Percentiles rank a stretch among this genome's conserved stretches.
phyloP scores from a whole-genome alignment of 2,797 vertebrate species.

The Enteromius fasciolatus region DNA sequence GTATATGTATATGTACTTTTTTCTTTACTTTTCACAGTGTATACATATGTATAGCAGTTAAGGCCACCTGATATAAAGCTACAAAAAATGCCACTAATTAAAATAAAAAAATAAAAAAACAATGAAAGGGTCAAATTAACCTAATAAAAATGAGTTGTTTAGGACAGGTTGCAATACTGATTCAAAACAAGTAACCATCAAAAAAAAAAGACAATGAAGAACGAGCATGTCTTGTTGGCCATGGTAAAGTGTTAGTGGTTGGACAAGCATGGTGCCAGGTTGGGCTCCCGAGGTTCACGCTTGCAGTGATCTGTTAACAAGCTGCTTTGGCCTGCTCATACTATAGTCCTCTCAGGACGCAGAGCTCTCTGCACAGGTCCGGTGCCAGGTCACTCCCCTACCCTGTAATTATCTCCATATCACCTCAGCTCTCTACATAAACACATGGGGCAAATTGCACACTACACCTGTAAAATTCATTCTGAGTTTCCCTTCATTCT shows the following conservation, averaged over 20 bases:
- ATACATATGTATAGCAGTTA: too few species aligned
- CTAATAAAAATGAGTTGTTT: not conserved
- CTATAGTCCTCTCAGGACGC: constrained; percentile 62
- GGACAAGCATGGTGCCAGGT: constrained; percentile 65
- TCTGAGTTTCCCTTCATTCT: not conserved
- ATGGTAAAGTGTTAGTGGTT: constrained; percentile 54
- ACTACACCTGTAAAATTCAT: not conserved
- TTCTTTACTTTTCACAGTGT: too few species aligned
- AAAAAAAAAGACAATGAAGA: too few species aligned
- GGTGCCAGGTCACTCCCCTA: constrained; percentile 71
- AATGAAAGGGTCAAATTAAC: not conserved
- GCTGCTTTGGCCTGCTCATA: constrained; percentile 73
- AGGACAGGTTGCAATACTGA: not conserved
- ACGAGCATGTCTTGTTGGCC: constrained; percentile 38
- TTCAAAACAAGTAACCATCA: not conserved
- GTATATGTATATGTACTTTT: too few species aligned
- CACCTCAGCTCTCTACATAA: not conserved
- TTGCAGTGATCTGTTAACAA: constrained; percentile 77
- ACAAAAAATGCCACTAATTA: too few species aligned
- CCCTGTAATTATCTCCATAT: constrained; percentile 38
- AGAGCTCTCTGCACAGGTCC: constrained; percentile 66
- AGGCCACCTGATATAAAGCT: too few species aligned
- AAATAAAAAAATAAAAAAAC: not conserved
- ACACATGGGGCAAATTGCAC: not conserved
- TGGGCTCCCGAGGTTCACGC: constrained; percentile 75